Conservation (phyloP, 2,113 vertebrate species). For the Phylloscopus trochilus region DNA sequence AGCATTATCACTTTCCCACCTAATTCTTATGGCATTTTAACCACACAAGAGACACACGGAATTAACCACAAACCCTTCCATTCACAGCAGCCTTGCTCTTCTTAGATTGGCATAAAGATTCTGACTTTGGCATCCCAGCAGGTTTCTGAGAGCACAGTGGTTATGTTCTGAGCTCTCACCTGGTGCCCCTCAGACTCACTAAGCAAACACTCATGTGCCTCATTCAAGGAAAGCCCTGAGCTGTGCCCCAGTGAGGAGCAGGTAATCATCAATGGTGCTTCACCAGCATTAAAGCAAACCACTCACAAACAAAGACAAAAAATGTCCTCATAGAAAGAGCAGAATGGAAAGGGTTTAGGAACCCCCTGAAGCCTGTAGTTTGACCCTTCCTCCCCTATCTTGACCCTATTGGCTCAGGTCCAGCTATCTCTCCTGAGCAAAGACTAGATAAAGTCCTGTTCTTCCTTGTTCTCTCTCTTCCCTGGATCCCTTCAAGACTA, state of each 20-base stretch:
- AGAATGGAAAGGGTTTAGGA: neutral
- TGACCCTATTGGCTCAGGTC: no score
- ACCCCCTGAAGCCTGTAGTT: no score
- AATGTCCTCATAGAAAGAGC: neutral
- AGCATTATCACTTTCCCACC: neutral
- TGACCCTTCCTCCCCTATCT: no score
- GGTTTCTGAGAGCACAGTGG: neutral
- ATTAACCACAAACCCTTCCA: neutral
- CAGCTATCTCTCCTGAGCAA: no score
- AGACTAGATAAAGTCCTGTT: no score
- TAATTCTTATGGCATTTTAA: neutral
- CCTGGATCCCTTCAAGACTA: no score
- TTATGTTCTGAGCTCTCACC: neutral
- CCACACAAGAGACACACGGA: neutral
- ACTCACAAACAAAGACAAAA: neutral
- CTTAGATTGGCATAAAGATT: neutral
- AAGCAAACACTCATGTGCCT: neutral
- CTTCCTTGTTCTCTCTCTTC: no score
- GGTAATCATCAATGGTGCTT: neutral
- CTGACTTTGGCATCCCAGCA: neutral
- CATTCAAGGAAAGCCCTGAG: neutral
- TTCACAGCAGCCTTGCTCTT: neutral
- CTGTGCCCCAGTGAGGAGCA: fast-evolving
- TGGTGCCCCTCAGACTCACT: neutral
- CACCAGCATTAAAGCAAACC: neutral